Base-by-base conservation (phyloP, 2,888 invertebrate species). In the Bellardia pandia region DNA sequence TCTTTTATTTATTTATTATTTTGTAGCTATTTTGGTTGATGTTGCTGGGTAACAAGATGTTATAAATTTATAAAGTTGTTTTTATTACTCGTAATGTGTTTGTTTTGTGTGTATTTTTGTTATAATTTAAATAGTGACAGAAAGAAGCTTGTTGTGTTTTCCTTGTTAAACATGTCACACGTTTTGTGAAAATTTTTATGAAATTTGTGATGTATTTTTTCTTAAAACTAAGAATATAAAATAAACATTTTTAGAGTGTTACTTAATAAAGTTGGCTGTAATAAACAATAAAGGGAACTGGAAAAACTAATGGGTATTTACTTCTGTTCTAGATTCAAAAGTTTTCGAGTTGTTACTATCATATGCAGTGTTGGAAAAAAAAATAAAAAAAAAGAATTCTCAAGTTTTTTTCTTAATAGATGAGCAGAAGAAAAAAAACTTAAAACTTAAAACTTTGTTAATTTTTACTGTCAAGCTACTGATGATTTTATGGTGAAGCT, bases 111-210 rank as follows among this genome's bases (percentile, higher is more conserved):
- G 33, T 37, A 13, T 58, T 37, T 56, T 62, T n/a, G 33, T 62
- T 23, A 48, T 42, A 16, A 48, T 23, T 71, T 64, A 33, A 14
- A 33, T 58, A n/a, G 13, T 5, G 51, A 4, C 3, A 51, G 13
- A 40, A 16, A 71, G 42, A 58, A 62, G 23, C 37, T 62, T 79
- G 23, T 60, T 78, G 60, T 66, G 81, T 13, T 58, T 56, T 69
- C 7, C 58, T 42, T 76, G 68, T 82, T 75, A 23, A 75, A 60
- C 48, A 81, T 81, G 58, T 66, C 51, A 82, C 33, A 77, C 75
- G 62, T 60, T 60, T 69, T 82, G 75, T 69, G 42, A n/a, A 60
- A 66, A 60, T 53, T 51, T 51, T 6, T 6, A 51, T n/a, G 11
- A 13, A 45, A 11, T 45, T 45, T 45, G 13, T 11, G 45, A 1